Evolutionary conservation across 2,888 invertebrate species (phyloP).

Genomic region (Nephrotoma guestfalica): DNA sequence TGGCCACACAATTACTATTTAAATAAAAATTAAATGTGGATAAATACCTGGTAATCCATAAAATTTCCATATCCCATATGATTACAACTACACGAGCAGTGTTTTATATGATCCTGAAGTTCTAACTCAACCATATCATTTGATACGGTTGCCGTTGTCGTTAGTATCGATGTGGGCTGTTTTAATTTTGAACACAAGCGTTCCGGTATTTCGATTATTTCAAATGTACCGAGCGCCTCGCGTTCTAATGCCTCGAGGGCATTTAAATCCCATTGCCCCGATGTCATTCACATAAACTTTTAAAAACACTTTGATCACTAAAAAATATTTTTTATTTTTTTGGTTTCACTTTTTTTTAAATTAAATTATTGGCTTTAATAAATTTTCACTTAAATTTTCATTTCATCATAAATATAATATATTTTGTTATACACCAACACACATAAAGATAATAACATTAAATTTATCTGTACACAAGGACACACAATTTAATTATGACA

Average conservation of each 20-base stretch:
- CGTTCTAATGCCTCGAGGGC: conserved; percentile 32
- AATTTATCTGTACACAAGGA: background rate
- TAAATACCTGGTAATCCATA: conserved; percentile 68
- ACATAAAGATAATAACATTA: background rate
- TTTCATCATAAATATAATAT: background rate
- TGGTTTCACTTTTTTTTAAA: background rate
- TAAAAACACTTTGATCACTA: background rate
- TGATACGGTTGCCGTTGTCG: conserved; percentile 32
- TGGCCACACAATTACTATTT: no score
- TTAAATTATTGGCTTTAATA: no score
- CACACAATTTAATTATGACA: background rate
- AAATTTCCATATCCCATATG: conserved; percentile 89
- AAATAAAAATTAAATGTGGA: background rate
- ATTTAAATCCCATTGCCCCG: conserved; percentile 32
- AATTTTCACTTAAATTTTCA: background rate
- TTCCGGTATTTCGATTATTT: conserved; percentile 27
- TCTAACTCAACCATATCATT: conserved; percentile 48
- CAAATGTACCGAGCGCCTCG: conserved; percentile 29
- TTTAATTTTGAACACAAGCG: conserved; percentile 18
- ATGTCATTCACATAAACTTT: conserved; percentile 23
- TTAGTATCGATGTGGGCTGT: conserved; percentile 9
- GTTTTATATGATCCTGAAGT: conserved; percentile 75
- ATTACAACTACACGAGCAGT: conserved; percentile 81
- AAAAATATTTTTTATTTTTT: background rate
- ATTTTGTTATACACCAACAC: background rate